Evolutionary conservation across 2,888 invertebrate species (phyloP), one percentile per base, ranked within the genome.

Genomic region (Polydesmus complanatus): DNA sequence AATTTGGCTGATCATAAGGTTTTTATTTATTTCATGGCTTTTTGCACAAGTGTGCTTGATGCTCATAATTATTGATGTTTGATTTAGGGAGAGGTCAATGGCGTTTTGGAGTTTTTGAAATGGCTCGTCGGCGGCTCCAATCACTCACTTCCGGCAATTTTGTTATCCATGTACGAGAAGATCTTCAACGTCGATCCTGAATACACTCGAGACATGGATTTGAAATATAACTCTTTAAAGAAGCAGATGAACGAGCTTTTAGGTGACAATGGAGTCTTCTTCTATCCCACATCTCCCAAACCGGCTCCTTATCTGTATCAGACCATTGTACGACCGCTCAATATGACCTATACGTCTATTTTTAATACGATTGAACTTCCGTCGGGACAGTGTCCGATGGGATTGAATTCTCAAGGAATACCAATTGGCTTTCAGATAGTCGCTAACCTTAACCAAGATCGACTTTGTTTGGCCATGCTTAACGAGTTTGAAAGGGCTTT

Each of bases 271-370:
- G 94, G 92, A 1, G 84, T 95, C 1, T 81, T 95, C 62, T 74
- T 95, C 37, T 93, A 86, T 71, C 94, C 94, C 0, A 84, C 90
- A 0, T 91, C 91, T 76, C 93, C 94, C 1, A 86, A 86, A 14
- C 81, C 87, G 14, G 93, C 94, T 0, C 89, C 87, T 0, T 86
- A 88, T 70, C 94, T 94, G 73, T 83, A 88, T 69, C 90, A 93
- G 70, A 87, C 92, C 0, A 70, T 93, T 23, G 69, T 85, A 26
- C 84, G 85, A 67, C 81, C 89, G 14, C 82, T 89, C 66, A 92
- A 94, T 72, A 91, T 91, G 72, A 79, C 82, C 3, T 94, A 94
- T 71, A 90, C 92, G 0, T 85, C 82, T 22, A 82, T 93, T 66
- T 84, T 94, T 62, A 95, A 94, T 75, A 83, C 88, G 37, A 76